Evolutionary conservation across 2,888 invertebrate genomes (phyloP).

Genomic region (Nysson spinosus): DNA sequence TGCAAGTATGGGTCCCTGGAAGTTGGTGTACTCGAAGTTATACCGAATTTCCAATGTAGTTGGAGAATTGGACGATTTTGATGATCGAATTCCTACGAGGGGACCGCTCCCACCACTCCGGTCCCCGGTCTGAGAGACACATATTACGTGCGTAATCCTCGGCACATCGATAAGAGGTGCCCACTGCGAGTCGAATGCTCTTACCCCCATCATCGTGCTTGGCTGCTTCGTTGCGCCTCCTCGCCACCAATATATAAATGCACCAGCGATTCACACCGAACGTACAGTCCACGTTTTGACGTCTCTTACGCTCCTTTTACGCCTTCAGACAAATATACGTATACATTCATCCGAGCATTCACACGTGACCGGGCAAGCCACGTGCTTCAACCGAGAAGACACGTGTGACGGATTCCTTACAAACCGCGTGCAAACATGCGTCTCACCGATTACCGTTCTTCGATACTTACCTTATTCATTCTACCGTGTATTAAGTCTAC

Average conservation of each 20-base stretch:
- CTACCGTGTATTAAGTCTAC: neutral
- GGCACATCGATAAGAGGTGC: conserved; percentile 55
- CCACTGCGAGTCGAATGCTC: conserved; percentile 37
- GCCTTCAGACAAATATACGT: conserved; percentile 27
- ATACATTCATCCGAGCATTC: neutral
- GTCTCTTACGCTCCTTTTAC: conserved; percentile 45
- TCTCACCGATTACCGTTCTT: neutral
- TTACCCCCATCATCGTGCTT: conserved; percentile 53
- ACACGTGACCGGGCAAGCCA: conserved; percentile 21
- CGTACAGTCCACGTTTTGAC: conserved; percentile 56
- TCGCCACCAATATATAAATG: conserved; percentile 65
- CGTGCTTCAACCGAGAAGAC: conserved; percentile 21
- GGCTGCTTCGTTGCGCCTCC: no score
- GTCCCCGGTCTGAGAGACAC: no score
- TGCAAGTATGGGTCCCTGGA: no score
- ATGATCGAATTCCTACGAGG: no score
- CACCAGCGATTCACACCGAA: conserved; percentile 63
- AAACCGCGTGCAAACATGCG: neutral
- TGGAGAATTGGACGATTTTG: no score
- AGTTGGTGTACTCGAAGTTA: no score
- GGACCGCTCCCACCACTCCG: no score
- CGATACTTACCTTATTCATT: neutral
- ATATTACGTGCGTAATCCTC: conserved; percentile 48
- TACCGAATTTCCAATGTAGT: no score
- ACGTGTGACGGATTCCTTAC: neutral